phyloP scores from a whole-genome alignment of 2,797 vertebrate genomes.

The Gouania willdenowi region DNA sequence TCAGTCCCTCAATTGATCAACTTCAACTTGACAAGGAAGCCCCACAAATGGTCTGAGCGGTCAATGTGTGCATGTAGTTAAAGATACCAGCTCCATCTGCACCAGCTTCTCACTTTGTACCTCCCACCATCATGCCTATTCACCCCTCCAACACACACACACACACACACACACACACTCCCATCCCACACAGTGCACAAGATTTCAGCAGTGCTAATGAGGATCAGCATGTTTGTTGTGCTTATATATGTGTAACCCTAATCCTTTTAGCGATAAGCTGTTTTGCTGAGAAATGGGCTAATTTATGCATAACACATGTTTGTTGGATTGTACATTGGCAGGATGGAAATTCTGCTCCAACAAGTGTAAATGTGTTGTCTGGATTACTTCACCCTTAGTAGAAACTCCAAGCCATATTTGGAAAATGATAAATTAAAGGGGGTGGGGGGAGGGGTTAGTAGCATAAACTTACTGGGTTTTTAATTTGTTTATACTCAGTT shows the following conservation, averaged over 20 bases:
- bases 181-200: conserved; percentile 56
- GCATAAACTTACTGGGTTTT: too few relatives aligned
- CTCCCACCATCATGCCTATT: conserved; percentile 41
- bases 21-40: conserved; percentile 24
- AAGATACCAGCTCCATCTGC: conserved; percentile 27
- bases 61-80: neutral
- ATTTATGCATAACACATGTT: conserved; percentile 64
- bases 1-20: conserved; percentile 40
- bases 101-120: conserved; percentile 45
- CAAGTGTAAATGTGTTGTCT: conserved; percentile 20
- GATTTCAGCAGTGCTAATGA: conserved; percentile 75
- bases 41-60: conserved; percentile 9
- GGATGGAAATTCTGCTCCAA: conserved; percentile 29
- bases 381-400: too few relatives aligned
- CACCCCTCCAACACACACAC: too few relatives aligned
- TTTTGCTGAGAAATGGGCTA: conserved; percentile 66
- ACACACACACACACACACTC: conserved; percentile 21
- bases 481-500: too few relatives aligned
- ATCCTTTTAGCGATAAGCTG: conserved; percentile 77
- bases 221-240: conserved; percentile 80
- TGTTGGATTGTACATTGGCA: conserved; percentile 24
- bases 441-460: too few relatives aligned
- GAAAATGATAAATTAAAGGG: too few relatives aligned
- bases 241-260: conserved; percentile 77
- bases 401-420: too few relatives aligned